Conservation (phyloP, 2,888 invertebrate species). For the Drosophila falleni region DNA sequence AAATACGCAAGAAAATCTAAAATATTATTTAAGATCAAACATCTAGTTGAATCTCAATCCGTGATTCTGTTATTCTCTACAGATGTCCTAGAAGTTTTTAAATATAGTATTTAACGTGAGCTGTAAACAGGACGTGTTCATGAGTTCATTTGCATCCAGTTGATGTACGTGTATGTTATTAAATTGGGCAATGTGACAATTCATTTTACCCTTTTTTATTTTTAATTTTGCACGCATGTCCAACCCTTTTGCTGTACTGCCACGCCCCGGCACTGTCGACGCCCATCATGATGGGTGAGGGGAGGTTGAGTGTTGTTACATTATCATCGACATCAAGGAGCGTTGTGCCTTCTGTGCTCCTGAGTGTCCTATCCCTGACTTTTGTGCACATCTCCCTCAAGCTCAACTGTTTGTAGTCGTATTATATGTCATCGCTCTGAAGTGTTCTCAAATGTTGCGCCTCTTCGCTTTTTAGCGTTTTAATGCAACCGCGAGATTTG, state of each 20-base stretch:
- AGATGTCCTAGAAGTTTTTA: not conserved
- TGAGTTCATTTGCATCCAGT: constrained; percentile 68
- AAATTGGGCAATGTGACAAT: constrained; percentile 82
- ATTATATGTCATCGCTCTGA: constrained; percentile 76
- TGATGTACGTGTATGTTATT: constrained; percentile 73
- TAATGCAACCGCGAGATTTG: constrained; percentile 52
- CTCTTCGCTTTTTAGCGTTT: constrained; percentile 40
- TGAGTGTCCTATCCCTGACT: constrained; percentile 60
- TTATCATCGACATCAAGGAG: constrained; percentile 72
- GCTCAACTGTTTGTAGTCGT: constrained; percentile 75
- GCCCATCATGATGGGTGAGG: constrained; percentile 13
- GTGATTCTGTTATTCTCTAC: not conserved
- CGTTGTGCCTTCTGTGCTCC: constrained; percentile 18
- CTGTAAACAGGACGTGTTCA: constrained; percentile 19
- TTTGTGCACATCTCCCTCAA: constrained; percentile 13
- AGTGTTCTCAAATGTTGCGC: constrained; percentile 68
- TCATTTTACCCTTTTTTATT: constrained; percentile 45
- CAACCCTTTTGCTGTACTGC: constrained; percentile 67
- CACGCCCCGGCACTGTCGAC: constrained; percentile 18
- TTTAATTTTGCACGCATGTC: constrained; percentile 49
- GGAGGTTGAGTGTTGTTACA: constrained; percentile 74
- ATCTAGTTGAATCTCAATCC: not conserved
- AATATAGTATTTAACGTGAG: not conserved
- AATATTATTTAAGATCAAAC: not conserved
- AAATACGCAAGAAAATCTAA: not conserved